Conservation (phyloP, 2,113 vertebrate species). For the Oncorhynchus kisutch region DNA sequence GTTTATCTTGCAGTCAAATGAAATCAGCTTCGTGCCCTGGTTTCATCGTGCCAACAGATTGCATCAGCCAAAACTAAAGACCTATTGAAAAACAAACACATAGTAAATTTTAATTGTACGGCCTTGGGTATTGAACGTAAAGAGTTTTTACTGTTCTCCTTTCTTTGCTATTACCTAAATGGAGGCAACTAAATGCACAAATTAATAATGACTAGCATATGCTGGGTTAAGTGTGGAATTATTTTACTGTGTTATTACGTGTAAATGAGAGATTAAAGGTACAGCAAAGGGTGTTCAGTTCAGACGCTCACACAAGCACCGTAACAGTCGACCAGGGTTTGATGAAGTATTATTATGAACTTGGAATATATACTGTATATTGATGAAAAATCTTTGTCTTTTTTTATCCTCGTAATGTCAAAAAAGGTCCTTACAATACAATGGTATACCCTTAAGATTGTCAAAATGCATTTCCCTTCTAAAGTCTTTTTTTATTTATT, state of each 20-base stretch:
- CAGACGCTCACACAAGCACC: neutral
- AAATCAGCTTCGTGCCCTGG: conserved; percentile 12
- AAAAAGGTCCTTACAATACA: neutral
- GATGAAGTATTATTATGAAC: neutral
- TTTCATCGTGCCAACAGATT: conserved; percentile 52
- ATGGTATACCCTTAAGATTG: neutral
- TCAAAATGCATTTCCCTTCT: neutral
- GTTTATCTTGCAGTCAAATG: conserved; percentile 34
- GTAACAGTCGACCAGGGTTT: neutral
- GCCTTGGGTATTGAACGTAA: conserved; percentile 58
- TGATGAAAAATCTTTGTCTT: neutral
- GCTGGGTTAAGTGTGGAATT: conserved; percentile 52
- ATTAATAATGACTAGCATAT: conserved; percentile 77
- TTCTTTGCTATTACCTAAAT: conserved; percentile 60
- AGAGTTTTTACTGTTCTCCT: conserved; percentile 58
- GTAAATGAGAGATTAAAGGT: conserved; percentile 61
- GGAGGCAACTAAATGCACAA: conserved; percentile 56
- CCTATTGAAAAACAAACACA: conserved; percentile 77
- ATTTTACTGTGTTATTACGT: conserved; percentile 59
- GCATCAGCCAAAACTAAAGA: conserved; percentile 59
- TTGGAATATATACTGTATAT: neutral
- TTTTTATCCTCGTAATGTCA: no score
- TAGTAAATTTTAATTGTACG: conserved; percentile 73
- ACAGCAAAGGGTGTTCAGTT: conserved; percentile 16
- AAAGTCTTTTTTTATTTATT: neutral